Base-by-base conservation (phyloP, 2,113 vertebrate species). In the Cardinalis cardinalis region DNA sequence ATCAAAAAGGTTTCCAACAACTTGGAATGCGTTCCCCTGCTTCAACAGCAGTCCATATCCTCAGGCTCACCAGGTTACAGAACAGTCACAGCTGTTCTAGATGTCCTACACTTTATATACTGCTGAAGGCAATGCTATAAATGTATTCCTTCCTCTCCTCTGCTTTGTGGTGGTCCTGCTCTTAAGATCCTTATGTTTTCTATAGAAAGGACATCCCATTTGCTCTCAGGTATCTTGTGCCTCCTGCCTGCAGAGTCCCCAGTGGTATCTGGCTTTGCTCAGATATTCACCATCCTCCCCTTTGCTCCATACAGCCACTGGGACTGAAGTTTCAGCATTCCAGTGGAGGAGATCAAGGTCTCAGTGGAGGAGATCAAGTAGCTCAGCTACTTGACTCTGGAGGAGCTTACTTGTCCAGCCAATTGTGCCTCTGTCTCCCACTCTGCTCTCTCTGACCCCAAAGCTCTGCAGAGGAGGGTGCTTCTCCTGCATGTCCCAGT, bases 11-110 rank as follows among this genome's bases (percentile, higher is more conserved):
- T 7, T 71, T 60, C 49, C 4, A 7, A 28, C 14, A 71, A 38
- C 20, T 8, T 60, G 41, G 16, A 70, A 8, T 4, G 43, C 0
- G 0, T 4, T 13, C 31, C 4, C 9, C 12, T 72, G 29, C 28
- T 56, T 21, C 49, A 60, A 20, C 2, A 0, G 7, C 2, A 7
- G 24, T 14, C 10, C 9, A 24, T 26, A 60, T 8, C 18, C 68
- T 80, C 36, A 46, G 18, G 41, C 4, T 68, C 34, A 32, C 29
- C 17, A 5, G 48, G 84, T 91, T 95, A 93, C 90, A 91, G 85
- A 95, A 96, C 77, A 96, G 82, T 93, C 48, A 88, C 84, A 95
- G 90, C 94, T 96, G 88, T 95, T 91, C 89, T 64, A 94, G 56
- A 69, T 87, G 65, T 88, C 40, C 89, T 93, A 49, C 4, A 10